Conservation (phyloP, 2,113 vertebrate genomes). For the Isurus oxyrinchus region DNA sequence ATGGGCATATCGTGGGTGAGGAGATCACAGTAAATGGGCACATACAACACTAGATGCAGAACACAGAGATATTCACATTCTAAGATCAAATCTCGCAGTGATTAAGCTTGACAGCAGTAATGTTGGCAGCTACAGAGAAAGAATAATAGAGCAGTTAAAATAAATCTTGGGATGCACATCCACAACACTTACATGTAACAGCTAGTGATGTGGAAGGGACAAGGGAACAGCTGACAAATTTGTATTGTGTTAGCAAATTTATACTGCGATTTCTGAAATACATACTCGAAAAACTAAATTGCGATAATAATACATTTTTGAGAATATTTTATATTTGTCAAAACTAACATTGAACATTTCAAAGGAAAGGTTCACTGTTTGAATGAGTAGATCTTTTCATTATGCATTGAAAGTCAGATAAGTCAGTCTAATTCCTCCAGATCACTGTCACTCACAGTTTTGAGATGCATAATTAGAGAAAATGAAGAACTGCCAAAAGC, state of each 20-base stretch:
- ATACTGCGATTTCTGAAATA: not conserved
- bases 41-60: not conserved
- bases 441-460: not conserved
- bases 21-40: not conserved
- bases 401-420: not conserved
- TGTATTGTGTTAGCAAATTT: constrained; percentile 20
- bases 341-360: constrained; percentile 15
- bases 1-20: not conserved
- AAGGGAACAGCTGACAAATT: not conserved
- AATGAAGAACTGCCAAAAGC: constrained; percentile 9
- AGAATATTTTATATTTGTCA: not conserved
- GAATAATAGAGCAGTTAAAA: constrained; percentile 5
- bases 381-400: not conserved
- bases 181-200: not conserved
- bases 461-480: not conserved
- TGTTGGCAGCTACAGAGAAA: constrained; percentile 5
- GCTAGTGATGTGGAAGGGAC: constrained; percentile 10
- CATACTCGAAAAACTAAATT: not conserved
- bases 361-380: constrained; percentile 11
- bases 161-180: constrained; percentile 19
- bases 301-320: not conserved
- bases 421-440: constrained; percentile 12
- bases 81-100: not conserved
- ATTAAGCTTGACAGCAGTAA: constrained; percentile 33
- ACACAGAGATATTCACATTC: not conserved